These are phyloP conservation scores for Battus philenor DNA, from an alignment of 1,140 invertebrate species.

Conservation along the genomic window DNA sequence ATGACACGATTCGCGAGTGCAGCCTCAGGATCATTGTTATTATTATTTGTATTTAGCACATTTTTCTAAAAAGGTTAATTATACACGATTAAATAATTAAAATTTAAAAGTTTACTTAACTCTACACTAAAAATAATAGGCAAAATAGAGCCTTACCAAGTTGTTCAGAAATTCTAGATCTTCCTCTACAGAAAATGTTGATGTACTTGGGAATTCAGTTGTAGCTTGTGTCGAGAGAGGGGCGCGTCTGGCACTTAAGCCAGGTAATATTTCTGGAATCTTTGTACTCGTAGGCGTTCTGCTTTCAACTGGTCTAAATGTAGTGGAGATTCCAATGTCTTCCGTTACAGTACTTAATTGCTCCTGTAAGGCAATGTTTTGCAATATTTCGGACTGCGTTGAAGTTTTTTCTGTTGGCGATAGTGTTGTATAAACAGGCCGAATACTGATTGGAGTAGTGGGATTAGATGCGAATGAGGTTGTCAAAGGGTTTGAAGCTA, in stretches of 20 bases:
- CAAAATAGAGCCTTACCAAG: constrained; percentile 51
- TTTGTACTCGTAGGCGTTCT: constrained; percentile 37
- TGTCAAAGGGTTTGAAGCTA: constrained; percentile 56
- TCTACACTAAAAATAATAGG: neutral
- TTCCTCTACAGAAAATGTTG: constrained; percentile 73
- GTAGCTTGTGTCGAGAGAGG: constrained; percentile 30
- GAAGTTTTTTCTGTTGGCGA: constrained; percentile 30
- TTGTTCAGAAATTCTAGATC: constrained; percentile 72
- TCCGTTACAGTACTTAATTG: constrained; percentile 37
- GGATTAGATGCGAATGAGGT: constrained; percentile 52
- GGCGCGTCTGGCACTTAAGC: constrained; percentile 25
- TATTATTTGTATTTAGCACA: constrained; percentile 49
- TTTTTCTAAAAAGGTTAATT: constrained; percentile 62
- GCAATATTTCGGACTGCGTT: constrained; percentile 28
- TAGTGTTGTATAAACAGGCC: constrained; percentile 52
- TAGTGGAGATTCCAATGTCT: constrained; percentile 56
- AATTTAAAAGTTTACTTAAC: constrained; percentile 4
- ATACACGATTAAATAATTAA: too few species aligned
- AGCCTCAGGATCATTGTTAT: constrained; percentile 57
- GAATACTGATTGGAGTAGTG: constrained; percentile 49
- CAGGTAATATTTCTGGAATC: constrained; percentile 20
- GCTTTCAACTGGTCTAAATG: constrained; percentile 42
- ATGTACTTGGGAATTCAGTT: constrained; percentile 63
- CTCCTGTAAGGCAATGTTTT: constrained; percentile 55
- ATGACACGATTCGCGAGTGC: constrained; percentile 72